These are phyloP conservation scores for Hydractinia echinata DNA, from an alignment of 30 jellyfish, hydroid and myxozoan genomes.

Conservation along the genomic window DNA sequence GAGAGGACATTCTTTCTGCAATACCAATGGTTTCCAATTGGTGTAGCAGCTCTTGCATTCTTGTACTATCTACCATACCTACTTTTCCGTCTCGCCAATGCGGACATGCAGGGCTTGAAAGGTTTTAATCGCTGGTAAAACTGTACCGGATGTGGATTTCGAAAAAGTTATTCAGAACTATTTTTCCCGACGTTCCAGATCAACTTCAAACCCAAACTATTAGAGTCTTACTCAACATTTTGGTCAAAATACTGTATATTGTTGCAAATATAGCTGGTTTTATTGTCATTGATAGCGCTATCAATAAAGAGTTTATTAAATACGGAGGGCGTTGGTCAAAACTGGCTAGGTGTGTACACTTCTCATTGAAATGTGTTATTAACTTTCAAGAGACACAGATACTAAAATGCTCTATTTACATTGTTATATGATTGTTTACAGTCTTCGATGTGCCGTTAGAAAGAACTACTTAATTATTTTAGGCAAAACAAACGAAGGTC, in stretches of 20 bases:
- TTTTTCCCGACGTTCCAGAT: background rate
- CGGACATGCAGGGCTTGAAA: background rate
- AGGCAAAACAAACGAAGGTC: background rate
- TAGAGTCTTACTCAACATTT: constrained; percentile 6
- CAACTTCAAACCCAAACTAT: background rate
- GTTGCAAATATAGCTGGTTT: constrained; percentile 10
- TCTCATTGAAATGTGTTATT: background rate
- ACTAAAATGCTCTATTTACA: too few species aligned
- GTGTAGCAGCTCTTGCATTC: constrained; percentile 23
- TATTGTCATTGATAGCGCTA: constrained; percentile 6
- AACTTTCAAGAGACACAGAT: background rate
- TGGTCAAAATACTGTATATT: constrained; percentile 13
- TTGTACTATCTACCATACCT: constrained; percentile 16
- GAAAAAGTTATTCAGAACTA: background rate
- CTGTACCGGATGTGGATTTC: constrained; percentile 1
- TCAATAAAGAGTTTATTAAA: background rate
- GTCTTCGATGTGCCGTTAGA: too few species aligned
- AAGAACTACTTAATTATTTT: background rate
- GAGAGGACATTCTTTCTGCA: constrained; percentile 19
- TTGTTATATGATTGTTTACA: too few species aligned
- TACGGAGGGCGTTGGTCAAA: constrained; percentile 10
- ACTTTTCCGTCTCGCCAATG: constrained; percentile 11
- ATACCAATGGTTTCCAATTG: constrained; percentile 26
- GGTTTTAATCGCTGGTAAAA: background rate
- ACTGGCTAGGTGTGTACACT: background rate